Evolutionary conservation across 2,888 invertebrate species (phyloP).

Genomic region (Eupelmus urozonus): DNA sequence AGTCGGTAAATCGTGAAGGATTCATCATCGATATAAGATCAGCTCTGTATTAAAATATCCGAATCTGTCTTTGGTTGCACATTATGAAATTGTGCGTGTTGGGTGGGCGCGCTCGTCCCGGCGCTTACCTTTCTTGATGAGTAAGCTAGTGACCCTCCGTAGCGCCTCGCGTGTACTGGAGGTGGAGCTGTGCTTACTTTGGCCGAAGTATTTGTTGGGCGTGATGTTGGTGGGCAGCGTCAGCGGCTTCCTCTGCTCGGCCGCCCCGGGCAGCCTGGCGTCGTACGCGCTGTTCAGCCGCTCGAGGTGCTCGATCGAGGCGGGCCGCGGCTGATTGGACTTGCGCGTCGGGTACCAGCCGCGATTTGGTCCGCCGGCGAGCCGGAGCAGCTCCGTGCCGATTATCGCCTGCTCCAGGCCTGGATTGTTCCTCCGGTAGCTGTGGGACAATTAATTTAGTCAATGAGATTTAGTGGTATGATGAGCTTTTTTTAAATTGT

Average conservation of each 20-base stretch:
- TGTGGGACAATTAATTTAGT: too few relatives aligned
- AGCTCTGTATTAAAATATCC: too few relatives aligned
- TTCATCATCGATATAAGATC: too few relatives aligned
- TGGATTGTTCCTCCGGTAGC: slow-evolving; percentile 76
- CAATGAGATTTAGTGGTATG: too few relatives aligned
- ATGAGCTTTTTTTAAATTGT: too few relatives aligned
- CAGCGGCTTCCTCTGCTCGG: slow-evolving; percentile 85
- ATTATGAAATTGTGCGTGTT: too few relatives aligned
- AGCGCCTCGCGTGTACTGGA: slow-evolving; percentile 85
- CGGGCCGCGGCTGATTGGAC: slow-evolving; percentile 85
- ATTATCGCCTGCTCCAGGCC: slow-evolving; percentile 80
- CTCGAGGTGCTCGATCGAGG: slow-evolving; percentile 91
- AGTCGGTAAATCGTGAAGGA: too few relatives aligned
- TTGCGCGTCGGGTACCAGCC: slow-evolving; percentile 89
- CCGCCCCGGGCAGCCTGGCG: slow-evolving; percentile 76
- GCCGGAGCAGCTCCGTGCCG: slow-evolving; percentile 88
- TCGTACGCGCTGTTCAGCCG: slow-evolving; percentile 80
- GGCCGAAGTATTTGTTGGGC: slow-evolving; percentile 87
- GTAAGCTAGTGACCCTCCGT: slow-evolving; percentile 91
- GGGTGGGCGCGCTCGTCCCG: slow-evolving; percentile 61
- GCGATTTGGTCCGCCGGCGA: slow-evolving; percentile 89
- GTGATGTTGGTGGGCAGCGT: slow-evolving; percentile 93
- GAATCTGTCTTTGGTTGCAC: too few relatives aligned
- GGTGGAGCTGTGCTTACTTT: slow-evolving; percentile 86
- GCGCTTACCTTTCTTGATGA: slow-evolving; percentile 89